Percentiles rank a stretch among this genome's conserved stretches.
phyloP scores from a whole-genome alignment of 2,888 invertebrate genomes.

The Drosophila anomelani region DNA sequence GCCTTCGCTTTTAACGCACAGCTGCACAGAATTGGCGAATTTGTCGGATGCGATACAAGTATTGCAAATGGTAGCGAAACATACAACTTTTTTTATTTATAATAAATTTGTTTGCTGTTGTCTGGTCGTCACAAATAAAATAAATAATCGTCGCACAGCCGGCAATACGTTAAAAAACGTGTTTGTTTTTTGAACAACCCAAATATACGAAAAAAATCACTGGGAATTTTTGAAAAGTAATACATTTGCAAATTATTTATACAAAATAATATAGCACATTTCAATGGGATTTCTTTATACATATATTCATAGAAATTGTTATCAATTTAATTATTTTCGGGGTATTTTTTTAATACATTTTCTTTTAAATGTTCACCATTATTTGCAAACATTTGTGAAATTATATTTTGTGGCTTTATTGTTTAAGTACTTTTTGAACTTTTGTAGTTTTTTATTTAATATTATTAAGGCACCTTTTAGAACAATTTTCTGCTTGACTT shows the following conservation, averaged over 20 bases:
- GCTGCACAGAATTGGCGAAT: constrained; percentile 54
- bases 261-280: background rate
- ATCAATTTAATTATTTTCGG: background rate
- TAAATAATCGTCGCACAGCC: constrained; percentile 4
- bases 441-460: background rate
- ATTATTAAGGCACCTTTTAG: constrained; percentile 15
- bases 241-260: background rate
- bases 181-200: background rate
- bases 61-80: constrained; percentile 28
- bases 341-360: background rate
- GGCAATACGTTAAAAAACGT: constrained; percentile 8
- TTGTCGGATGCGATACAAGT: constrained; percentile 42
- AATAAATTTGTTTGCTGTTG: constrained; percentile 51
- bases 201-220: constrained; percentile 5
- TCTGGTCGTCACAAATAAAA: constrained; percentile 40
- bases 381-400: background rate
- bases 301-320: background rate
- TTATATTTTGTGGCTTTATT: background rate
- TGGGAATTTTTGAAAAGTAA: background rate
- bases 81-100: constrained; percentile 19
- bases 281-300: background rate
- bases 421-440: background rate
- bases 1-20: constrained; percentile 46
- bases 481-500: background rate
- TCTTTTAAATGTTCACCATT: background rate